Evolutionary conservation across 1,140 invertebrate species (phyloP).

Genomic region (Lepidurus couesii): DNA sequence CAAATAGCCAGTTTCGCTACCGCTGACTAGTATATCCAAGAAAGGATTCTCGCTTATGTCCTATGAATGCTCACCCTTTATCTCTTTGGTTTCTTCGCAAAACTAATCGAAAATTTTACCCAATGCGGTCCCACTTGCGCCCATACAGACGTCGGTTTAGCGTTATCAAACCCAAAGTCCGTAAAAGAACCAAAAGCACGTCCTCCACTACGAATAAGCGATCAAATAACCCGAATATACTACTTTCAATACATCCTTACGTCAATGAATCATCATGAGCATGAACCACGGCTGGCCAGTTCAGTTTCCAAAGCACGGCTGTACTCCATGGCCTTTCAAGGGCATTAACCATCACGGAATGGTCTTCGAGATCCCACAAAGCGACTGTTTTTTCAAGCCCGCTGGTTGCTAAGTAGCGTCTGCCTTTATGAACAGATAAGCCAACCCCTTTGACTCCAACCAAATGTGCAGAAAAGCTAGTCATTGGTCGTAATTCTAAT

Average conservation of each 20-base stretch:
- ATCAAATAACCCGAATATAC: neutral
- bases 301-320: conserved; percentile 45
- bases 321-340: conserved; percentile 47
- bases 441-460: conserved; percentile 43
- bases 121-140: neutral
- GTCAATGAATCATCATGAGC: conserved; percentile 10
- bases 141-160: neutral
- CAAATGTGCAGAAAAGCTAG: conserved; percentile 41
- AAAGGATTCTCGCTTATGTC: neutral
- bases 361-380: conserved; percentile 1
- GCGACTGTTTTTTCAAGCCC: neutral
- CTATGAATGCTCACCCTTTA: neutral
- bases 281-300: neutral
- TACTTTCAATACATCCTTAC: neutral
- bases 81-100: too few relatives aligned
- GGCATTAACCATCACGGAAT: conserved; percentile 40
- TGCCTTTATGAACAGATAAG: conserved; percentile 22
- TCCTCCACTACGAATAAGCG: neutral
- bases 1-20: neutral
- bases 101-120: neutral
- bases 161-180: neutral
- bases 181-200: conserved; percentile 9
- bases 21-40: neutral
- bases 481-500: conserved; percentile 45
- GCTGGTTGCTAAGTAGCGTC: neutral